Base-by-base conservation (phyloP, 1,140 invertebrate genomes). In the Drosophila tropicalis region DNA sequence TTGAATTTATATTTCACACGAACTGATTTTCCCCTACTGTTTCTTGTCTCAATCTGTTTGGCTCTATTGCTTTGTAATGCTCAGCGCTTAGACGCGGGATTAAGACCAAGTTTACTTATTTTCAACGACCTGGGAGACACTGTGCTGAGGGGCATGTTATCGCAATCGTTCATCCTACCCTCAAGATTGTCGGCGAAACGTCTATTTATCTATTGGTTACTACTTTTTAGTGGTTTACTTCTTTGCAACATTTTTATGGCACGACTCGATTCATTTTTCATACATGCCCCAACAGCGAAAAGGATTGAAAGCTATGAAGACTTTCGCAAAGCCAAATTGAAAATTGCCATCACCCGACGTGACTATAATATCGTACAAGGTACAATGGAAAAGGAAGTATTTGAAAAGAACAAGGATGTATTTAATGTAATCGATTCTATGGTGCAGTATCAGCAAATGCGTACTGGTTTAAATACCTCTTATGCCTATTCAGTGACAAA, bases 401-500 rank as follows among this genome's bases (percentile, higher is more conserved):
- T 74, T 7, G 13, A 64, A 0, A 13, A 36, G 3, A 60, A 67
- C 25, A 9, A n/a, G 29, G 82, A 86, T 19, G 7, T 44, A 17
- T 70, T 71, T 34, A 32, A 71, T 13, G 6, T 69, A 47, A 71
- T 36, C 12, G 47, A 40, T 10, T 80, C 22, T 3, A 13, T 4
- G 0, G 57, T 61, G 6, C 57, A 54, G 3, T 86, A 67, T 36
- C 56, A 72, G 44, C 6, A 13, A 0, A 55, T 67, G 9, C 65
- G 83, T 1, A 62, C 54, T 5, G 64, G 36, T 15, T 55, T 87
- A 0, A 90, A 87, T 9, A 72, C 22, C 5, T 60, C 72, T 9
- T 82, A 68, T 32, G 73, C 65, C 12, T 90, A 90, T 68, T 73
- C 85, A 0, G 65, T 87, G 0, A 87, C 85, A 44, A 67, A 73